Evolutionary conservation across 2,888 invertebrate species (phyloP).

Genomic region (Steinernema carpocapsae): DNA sequence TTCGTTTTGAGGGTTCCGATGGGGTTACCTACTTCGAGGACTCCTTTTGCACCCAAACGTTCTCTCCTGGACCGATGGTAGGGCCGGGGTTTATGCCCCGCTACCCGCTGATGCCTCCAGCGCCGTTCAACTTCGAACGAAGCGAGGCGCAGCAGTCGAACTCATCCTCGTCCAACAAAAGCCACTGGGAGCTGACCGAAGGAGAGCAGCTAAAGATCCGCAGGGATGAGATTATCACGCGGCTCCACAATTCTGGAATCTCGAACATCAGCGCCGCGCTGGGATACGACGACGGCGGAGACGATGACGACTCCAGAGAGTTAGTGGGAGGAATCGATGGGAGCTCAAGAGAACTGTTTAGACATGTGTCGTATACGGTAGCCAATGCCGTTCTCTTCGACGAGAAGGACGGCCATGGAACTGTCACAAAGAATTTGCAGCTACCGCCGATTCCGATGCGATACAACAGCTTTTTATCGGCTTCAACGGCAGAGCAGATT

Average conservation of each 20-base stretch:
- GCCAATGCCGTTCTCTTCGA: constrained; percentile 61
- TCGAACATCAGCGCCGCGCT: constrained; percentile 12
- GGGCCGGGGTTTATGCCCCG: constrained; percentile 4
- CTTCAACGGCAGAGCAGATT: constrained; percentile 47
- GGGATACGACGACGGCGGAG: constrained; percentile 30
- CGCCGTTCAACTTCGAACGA: not conserved
- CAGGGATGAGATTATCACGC: constrained; percentile 56
- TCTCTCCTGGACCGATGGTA: not conserved
- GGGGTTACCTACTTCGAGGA: constrained; percentile 21
- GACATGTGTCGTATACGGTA: constrained; percentile 66
- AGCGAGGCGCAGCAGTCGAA: not conserved
- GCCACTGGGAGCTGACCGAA: constrained; percentile 44
- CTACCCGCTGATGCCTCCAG: not conserved
- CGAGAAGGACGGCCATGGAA: constrained; percentile 44
- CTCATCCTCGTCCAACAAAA: not conserved
- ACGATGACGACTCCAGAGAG: constrained; percentile 38
- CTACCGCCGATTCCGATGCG: constrained; percentile 57
- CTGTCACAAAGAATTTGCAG: constrained; percentile 46
- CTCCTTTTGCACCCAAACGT: not conserved
- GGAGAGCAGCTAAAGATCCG: constrained; percentile 54
- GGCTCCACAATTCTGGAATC: constrained; percentile 33
- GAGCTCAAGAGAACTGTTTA: constrained; percentile 38
- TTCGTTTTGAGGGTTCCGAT: constrained; percentile 13
- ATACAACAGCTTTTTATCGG: constrained; percentile 43
- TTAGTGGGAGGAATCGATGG: not conserved